These are phyloP conservation scores for Coptodon bakossiorum DNA, from an alignment of 2,113 vertebrate genomes.

Conservation along the genomic window DNA sequence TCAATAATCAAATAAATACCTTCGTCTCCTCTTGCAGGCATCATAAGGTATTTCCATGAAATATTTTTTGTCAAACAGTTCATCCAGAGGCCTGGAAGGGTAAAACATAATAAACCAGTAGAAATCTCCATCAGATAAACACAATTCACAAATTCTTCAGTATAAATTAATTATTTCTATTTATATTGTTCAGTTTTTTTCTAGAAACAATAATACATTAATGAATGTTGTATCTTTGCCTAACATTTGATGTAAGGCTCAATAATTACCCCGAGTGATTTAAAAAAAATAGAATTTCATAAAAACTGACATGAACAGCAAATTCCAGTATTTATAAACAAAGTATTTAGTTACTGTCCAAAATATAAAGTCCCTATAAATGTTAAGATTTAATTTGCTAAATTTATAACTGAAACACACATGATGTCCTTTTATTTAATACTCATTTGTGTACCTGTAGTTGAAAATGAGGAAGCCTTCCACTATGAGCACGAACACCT, in stretches of 20 bases:
- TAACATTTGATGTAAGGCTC: not conserved
- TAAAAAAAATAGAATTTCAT: not conserved
- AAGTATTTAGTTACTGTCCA: not conserved
- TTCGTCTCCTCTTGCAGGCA: conserved; percentile 84
- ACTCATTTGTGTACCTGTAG: conserved; percentile 75
- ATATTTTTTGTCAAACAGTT: conserved; percentile 82
- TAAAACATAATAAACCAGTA: not conserved
- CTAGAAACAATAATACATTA: not conserved
- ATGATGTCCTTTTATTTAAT: not conserved
- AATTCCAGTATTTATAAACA: not conserved
- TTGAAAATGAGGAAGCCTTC: conserved; percentile 95
- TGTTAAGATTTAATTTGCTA: not conserved
- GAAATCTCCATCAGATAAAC: not conserved
- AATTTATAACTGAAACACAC: not conserved
- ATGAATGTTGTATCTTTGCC: not conserved
- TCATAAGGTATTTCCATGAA: conserved; percentile 89
- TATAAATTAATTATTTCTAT: not conserved
- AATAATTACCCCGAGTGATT: not conserved
- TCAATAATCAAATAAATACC: conserved; percentile 8
- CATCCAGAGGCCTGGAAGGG: conserved; percentile 77
- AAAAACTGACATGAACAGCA: not conserved
- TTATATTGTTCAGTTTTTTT: not conserved
- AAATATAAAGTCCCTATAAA: not conserved
- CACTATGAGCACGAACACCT: conserved; percentile 78
- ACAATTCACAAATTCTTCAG: not conserved